A percentile compares a stretch with the other conserved stretches of the same genome.
Conservation (phyloP, 2,888 invertebrate species). For the Drosophila leonis region DNA sequence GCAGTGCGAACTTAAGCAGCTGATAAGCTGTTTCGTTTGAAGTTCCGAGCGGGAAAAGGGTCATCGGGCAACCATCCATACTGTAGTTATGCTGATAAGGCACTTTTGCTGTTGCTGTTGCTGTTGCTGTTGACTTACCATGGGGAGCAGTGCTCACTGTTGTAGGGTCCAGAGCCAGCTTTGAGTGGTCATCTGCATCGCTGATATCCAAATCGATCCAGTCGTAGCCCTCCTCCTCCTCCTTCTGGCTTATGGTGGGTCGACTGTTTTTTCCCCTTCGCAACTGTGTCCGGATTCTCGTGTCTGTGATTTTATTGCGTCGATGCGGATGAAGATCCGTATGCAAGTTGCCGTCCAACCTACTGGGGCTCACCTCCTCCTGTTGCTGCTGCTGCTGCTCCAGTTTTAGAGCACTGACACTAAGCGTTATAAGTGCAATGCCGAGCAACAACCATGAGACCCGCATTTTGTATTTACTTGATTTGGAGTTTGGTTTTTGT, state of each 20-base stretch:
- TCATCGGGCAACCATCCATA: slow-evolving; percentile 23
- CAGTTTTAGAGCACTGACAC: slow-evolving; percentile 41
- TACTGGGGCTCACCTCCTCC: slow-evolving; percentile 41
- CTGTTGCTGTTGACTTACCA: slow-evolving; percentile 50
- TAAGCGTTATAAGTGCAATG: slow-evolving; percentile 35
- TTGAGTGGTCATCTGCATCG: slow-evolving; percentile 37
- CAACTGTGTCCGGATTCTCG: not conserved
- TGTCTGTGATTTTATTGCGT: slow-evolving; percentile 21
- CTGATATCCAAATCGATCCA: slow-evolving; percentile 61
- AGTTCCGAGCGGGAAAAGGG: slow-evolving; percentile 36
- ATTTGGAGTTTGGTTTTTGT: slow-evolving; percentile 6
- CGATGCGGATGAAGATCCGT: slow-evolving; percentile 13
- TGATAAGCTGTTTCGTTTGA: slow-evolving; percentile 52
- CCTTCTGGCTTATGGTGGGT: slow-evolving; percentile 29
- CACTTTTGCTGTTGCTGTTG: not conserved
- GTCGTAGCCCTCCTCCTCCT: slow-evolving; percentile 59
- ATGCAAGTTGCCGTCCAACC: slow-evolving; percentile 28
- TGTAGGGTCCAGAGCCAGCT: slow-evolving; percentile 21
- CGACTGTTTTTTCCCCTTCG: slow-evolving; percentile 25
- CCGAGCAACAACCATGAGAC: slow-evolving; percentile 31
- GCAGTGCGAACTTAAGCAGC: slow-evolving; percentile 9
- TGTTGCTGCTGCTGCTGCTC: slow-evolving; percentile 46
- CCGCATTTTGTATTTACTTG: slow-evolving; percentile 42
- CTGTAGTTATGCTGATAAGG: slow-evolving; percentile 39
- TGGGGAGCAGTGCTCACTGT: slow-evolving; percentile 39